Conservation (phyloP, 30 jellyfish, hydroid and myxozoan genomes). For the Catostylus mosaicus region DNA sequence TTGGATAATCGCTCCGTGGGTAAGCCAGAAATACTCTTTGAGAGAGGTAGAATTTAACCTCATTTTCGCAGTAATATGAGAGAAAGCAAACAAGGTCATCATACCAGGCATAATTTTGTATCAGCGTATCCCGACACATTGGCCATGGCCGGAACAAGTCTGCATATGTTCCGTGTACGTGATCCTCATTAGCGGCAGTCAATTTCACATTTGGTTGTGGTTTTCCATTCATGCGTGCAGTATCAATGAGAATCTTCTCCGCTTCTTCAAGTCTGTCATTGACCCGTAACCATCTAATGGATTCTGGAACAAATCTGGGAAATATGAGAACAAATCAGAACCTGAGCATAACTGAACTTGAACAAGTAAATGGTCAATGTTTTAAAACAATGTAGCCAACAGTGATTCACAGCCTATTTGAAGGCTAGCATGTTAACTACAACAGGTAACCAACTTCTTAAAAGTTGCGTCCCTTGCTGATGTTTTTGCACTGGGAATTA, state of each 20-base stretch:
- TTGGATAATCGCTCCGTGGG: too few relatives aligned
- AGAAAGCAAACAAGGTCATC: too few relatives aligned
- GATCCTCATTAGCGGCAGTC: conserved; percentile 46
- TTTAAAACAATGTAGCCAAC: too few relatives aligned
- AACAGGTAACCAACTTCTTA: too few relatives aligned
- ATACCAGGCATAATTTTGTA: conserved; percentile 89
- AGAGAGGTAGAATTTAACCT: too few relatives aligned
- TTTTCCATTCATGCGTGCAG: conserved; percentile 78
- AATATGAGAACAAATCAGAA: background rate
- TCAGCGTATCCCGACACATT: conserved; percentile 63
- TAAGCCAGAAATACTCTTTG: too few relatives aligned
- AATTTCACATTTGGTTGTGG: conserved; percentile 76
- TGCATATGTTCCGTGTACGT: conserved; percentile 51
- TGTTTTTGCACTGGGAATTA: too few relatives aligned
- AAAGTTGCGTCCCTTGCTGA: too few relatives aligned
- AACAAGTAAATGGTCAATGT: too few relatives aligned
- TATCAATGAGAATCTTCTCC: conserved; percentile 61
- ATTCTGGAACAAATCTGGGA: conserved; percentile 63
- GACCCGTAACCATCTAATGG: conserved; percentile 96
- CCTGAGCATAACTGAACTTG: background rate
- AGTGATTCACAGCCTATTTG: too few relatives aligned
- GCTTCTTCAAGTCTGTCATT: conserved; percentile 81
- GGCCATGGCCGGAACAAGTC: conserved; percentile 81
- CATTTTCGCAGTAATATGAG: too few relatives aligned
- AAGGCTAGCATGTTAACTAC: too few relatives aligned